Percentiles rank a stretch among this genome's conserved stretches.
Conservation (phyloP, 2,888 invertebrate species). For the Monoplex corrugatus region DNA sequence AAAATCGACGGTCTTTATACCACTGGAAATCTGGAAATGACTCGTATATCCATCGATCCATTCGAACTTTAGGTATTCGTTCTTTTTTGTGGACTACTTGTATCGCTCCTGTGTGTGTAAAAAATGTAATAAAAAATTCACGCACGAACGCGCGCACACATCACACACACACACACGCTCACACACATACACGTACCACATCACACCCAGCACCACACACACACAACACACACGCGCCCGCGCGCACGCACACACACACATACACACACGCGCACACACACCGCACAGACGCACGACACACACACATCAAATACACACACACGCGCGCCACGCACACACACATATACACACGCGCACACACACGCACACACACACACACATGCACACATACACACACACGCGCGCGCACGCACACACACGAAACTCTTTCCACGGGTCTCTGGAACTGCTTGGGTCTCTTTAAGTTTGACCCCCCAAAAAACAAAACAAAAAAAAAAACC, state of each 20-base stretch:
- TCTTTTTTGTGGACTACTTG: no score
- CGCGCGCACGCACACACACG: background rate
- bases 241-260: slow-evolving; percentile 5
- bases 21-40: no score
- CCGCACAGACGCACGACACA: background rate
- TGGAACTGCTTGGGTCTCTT: no score
- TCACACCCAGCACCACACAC: background rate
- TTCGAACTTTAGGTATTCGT: no score
- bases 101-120: no score
- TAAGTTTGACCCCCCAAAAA: no score
- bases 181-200: background rate
- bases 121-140: background rate
- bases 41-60: no score
- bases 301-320: background rate
- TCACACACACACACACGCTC: slow-evolving; percentile 11
- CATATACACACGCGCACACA: slow-evolving; percentile 22
- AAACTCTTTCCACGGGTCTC: no score
- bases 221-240: background rate
- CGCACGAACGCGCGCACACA: background rate
- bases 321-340: background rate
- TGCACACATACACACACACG: background rate
- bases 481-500: no score
- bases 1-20: no score
- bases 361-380: slow-evolving; percentile 22
- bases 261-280: background rate